Percentiles rank a stretch among this genome's conserved stretches.
Conservation (phyloP, 2,888 invertebrate genomes). For the Camponotus fellah region DNA sequence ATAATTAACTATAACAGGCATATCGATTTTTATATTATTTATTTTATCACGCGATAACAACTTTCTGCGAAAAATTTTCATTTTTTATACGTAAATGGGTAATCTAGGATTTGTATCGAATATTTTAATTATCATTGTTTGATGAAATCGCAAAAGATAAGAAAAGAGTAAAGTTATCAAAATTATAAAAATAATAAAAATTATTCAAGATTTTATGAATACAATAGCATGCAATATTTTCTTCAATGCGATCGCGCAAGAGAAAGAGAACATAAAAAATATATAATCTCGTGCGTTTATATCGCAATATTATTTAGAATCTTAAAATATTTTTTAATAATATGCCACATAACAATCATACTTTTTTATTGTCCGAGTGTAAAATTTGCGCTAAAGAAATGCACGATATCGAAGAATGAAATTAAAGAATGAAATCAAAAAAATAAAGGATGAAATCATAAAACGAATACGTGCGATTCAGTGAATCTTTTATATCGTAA, state of each 20-base stretch:
- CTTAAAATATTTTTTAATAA: constrained; percentile 30
- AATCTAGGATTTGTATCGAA: neutral
- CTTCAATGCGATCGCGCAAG: neutral
- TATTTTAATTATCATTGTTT: neutral
- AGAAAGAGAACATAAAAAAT: neutral
- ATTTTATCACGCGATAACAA: constrained; percentile 29
- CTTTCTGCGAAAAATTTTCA: neutral
- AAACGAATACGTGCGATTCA: neutral
- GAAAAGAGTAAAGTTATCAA: neutral
- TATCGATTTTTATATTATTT: constrained; percentile 60
- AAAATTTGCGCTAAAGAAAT: neutral
- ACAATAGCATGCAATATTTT: neutral
- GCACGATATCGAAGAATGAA: constrained; percentile 5
- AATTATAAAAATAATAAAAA: neutral
- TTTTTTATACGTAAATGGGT: neutral
- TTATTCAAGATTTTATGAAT: neutral
- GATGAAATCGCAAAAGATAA: neutral
- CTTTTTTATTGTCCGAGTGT: constrained; percentile 18
- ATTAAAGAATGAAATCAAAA: neutral
- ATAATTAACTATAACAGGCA: constrained; percentile 45
- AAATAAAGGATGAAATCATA: constrained; percentile 26
- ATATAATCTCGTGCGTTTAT: constrained; percentile 11
- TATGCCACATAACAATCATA: neutral
- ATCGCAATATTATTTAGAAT: constrained; percentile 1
- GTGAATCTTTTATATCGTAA: neutral